A percentile compares a stretch with the other conserved stretches of the same genome.
Conservation (phyloP, 1,140 invertebrate genomes). For the Nephila pilipes region DNA sequence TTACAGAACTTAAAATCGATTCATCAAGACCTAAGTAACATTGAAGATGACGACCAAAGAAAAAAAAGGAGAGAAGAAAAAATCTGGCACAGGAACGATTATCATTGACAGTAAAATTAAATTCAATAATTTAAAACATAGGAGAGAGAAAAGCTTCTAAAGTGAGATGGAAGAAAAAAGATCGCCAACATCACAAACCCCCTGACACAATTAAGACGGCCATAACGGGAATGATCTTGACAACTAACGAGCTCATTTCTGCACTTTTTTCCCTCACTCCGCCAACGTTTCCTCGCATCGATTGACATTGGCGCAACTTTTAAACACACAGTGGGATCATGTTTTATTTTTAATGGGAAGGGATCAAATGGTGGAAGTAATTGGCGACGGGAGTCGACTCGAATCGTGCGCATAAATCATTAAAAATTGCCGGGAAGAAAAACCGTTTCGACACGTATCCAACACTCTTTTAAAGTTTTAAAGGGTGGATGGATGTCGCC, state of each 20-base stretch:
- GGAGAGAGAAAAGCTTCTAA: not conserved
- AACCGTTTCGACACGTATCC: not conserved
- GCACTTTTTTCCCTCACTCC: not conserved
- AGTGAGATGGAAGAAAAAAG: not conserved
- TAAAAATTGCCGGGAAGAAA: slow-evolving; percentile 39
- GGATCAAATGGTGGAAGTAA: slow-evolving; percentile 37
- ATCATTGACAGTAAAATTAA: not conserved
- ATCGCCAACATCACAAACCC: not conserved
- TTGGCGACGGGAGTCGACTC: not conserved
- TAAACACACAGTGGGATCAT: slow-evolving; percentile 24
- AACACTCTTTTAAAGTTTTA: not conserved
- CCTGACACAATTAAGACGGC: too few relatives aligned
- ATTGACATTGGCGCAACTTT: slow-evolving; percentile 16
- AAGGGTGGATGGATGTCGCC: not conserved
- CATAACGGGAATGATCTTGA: too few relatives aligned
- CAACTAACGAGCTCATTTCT: slow-evolving; percentile 18
- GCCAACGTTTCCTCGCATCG: not conserved
- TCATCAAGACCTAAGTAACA: not conserved
- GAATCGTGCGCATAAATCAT: slow-evolving; percentile 31
- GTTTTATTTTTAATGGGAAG: slow-evolving; percentile 21
- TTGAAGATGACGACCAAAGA: not conserved
- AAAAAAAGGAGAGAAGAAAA: not conserved
- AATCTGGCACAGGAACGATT: not conserved
- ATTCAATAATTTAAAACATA: slow-evolving; percentile 28
- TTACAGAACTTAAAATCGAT: not conserved